Percentiles rank a stretch among this genome's conserved stretches.
phyloP scores from a whole-genome alignment of 2,888 invertebrate species.

The Dioctria linearis region DNA sequence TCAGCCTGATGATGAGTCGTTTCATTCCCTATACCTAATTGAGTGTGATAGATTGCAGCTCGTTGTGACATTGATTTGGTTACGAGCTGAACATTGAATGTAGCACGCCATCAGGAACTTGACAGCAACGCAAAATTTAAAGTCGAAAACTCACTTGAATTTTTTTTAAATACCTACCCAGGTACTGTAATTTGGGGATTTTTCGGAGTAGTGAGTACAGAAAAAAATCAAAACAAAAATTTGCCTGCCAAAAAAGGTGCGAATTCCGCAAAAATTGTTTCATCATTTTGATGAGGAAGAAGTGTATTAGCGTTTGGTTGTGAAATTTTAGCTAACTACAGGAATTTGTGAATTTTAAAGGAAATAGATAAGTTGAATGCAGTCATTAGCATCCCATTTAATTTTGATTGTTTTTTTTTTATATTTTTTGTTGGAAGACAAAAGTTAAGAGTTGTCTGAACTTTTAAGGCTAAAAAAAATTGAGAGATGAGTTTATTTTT shows the following conservation, averaged over 20 bases:
- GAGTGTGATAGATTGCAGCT: conserved; percentile 12
- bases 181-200: background rate
- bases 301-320: conserved; percentile 1
- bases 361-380: conserved; percentile 2
- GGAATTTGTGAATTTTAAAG: background rate
- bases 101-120: background rate
- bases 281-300: background rate
- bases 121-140: background rate
- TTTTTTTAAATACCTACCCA: background rate
- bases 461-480: no score
- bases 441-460: no score
- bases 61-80: conserved; percentile 5
- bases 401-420: background rate
- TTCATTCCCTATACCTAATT: conserved; percentile 2
- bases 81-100: background rate
- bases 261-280: background rate
- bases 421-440: background rate
- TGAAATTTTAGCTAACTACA: background rate
- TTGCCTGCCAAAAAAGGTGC: background rate
- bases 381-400: background rate
- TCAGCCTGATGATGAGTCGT: background rate
- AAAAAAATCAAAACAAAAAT: background rate
- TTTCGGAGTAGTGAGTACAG: background rate
- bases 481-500: no score
- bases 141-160: no score